Conservation (phyloP, 2,888 invertebrate species). For the Bhutanitis thaidina region DNA sequence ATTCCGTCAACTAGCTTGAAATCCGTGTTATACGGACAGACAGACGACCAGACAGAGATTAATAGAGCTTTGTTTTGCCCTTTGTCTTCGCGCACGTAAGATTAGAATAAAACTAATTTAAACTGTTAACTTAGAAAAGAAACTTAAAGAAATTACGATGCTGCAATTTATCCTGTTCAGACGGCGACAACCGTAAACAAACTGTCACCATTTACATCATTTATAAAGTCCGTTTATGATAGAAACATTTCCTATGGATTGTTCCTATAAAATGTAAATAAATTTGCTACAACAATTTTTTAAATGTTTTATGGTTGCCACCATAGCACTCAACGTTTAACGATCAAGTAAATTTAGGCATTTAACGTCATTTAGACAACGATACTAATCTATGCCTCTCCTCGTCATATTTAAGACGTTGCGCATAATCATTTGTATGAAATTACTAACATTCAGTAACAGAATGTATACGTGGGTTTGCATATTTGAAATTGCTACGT, state of each 20-base stretch:
- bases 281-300: too few relatives aligned
- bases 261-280: too few relatives aligned
- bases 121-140: too few relatives aligned
- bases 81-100: too few relatives aligned
- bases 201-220: conserved; percentile 18
- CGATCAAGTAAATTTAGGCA: background rate
- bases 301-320: too few relatives aligned
- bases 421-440: conserved; percentile 41
- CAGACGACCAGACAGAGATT: too few relatives aligned
- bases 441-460: conserved; percentile 40
- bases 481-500: conserved; percentile 49
- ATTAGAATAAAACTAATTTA: too few relatives aligned
- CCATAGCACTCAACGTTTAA: too few relatives aligned
- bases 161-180: conserved; percentile 11
- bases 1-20: too few relatives aligned
- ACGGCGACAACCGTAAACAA: conserved; percentile 10
- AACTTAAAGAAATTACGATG: too few relatives aligned
- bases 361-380: conserved; percentile 21
- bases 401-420: conserved; percentile 36
- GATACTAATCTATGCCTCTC: conserved; percentile 38
- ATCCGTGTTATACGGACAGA: too few relatives aligned
- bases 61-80: too few relatives aligned
- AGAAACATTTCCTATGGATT: conserved; percentile 1
- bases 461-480: conserved; percentile 55
- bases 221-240: conserved; percentile 16